These are phyloP conservation scores for Acheta domesticus DNA, from an alignment of 2,888 invertebrate genomes.

Conservation along the genomic window DNA sequence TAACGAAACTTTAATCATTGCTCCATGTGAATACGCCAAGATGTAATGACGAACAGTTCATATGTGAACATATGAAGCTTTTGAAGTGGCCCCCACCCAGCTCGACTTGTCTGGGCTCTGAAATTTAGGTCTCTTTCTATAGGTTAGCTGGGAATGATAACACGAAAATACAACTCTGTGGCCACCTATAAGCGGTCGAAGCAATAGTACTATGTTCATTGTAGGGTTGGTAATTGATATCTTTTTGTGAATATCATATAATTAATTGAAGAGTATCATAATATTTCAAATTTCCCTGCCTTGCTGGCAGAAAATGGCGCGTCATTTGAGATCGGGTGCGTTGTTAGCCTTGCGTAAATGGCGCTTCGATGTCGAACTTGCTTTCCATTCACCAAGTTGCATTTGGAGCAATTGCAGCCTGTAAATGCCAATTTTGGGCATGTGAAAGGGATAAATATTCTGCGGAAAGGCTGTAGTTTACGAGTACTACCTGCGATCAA, in stretches of 20 bases:
- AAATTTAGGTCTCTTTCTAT: constrained; percentile 34
- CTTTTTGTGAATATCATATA: background rate
- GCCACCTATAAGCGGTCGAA: background rate
- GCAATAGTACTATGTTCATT: constrained; percentile 5
- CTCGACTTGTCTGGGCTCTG: constrained; percentile 33
- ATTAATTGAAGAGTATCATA: constrained; percentile 3
- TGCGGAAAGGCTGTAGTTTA: background rate
- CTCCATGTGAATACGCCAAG: constrained; percentile 12
- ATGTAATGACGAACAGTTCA: constrained; percentile 2
- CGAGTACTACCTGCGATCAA: background rate
- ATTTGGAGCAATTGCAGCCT: background rate
- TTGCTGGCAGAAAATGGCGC: constrained; percentile 42
- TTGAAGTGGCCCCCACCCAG: constrained; percentile 36
- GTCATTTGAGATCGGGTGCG: constrained; percentile 39
- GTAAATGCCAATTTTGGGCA: background rate
- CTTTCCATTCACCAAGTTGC: constrained; percentile 18
- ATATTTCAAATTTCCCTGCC: constrained; percentile 41
- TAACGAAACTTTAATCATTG: background rate
- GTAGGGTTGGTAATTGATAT: constrained; percentile 23
- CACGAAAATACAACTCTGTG: background rate
- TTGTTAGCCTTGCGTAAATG: constrained; percentile 36
- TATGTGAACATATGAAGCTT: constrained; percentile 23
- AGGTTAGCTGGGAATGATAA: constrained; percentile 31
- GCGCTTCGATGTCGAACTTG: constrained; percentile 33
- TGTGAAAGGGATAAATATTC: too few relatives aligned